These are phyloP conservation scores for Heteronetta atricapilla DNA, from an alignment of 2,113 vertebrate genomes.

Conservation along the genomic window DNA sequence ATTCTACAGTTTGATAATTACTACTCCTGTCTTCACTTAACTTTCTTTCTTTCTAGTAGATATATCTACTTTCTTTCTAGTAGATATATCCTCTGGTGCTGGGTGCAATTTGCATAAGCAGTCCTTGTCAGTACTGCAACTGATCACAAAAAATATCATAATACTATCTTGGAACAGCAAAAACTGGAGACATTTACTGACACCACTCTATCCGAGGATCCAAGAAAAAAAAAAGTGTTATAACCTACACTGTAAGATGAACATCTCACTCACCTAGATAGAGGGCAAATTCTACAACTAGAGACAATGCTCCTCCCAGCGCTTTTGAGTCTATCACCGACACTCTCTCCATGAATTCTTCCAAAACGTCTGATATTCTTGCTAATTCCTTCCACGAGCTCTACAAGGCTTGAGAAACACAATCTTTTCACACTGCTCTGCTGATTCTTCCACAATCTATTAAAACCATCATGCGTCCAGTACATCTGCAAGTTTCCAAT, in stretches of 20 bases:
- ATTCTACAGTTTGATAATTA: not conserved
- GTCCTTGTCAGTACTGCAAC: not conserved
- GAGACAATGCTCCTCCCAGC: not conserved
- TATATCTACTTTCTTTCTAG: not conserved
- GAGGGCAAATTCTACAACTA: not conserved
- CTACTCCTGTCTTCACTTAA: not conserved
- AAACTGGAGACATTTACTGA: not conserved
- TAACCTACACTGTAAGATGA: not conserved
- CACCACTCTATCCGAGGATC: not conserved
- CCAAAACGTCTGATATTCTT: too few relatives aligned
- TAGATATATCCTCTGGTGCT: not conserved
- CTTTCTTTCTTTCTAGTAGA: not conserved
- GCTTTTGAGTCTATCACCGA: not conserved
- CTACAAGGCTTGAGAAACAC: too few relatives aligned
- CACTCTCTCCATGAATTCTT: too few relatives aligned
- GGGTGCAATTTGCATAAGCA: not conserved
- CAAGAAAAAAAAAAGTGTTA: not conserved
- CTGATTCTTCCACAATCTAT: too few relatives aligned
- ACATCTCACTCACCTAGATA: not conserved
- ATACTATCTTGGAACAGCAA: not conserved
- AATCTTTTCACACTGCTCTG: too few relatives aligned
- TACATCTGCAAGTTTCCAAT: too few relatives aligned
- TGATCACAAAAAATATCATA: not conserved
- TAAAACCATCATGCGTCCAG: too few relatives aligned
- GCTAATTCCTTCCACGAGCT: too few relatives aligned